Percentiles rank a stretch among this genome's conserved stretches.
Conservation (phyloP, 2,113 vertebrate species). For the Eptatretus burgeri region DNA sequence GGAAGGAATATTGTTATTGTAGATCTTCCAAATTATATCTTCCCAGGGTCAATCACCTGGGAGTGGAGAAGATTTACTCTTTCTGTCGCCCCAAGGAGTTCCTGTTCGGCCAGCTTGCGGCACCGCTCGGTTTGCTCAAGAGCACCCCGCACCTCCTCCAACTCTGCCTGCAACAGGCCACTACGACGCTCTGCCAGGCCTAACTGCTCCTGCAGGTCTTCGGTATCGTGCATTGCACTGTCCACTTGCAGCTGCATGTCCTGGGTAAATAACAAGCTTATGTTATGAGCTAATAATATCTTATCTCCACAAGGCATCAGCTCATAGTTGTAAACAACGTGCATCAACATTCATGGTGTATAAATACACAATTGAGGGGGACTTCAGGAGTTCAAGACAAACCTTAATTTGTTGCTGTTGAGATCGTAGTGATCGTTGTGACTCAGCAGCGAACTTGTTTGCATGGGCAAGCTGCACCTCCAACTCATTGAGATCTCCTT, state of each 20-base stretch:
- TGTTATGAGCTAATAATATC: too few species aligned
- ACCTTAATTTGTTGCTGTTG: conserved; percentile 27
- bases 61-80: conserved; percentile 57
- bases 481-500: conserved; percentile 31
- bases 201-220: conserved; percentile 48
- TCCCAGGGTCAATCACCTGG: conserved; percentile 22
- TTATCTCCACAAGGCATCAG: too few species aligned
- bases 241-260: conserved; percentile 51
- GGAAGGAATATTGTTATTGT: too few species aligned
- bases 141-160: conserved; percentile 37
- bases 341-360: too few species aligned
- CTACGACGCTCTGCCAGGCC: conserved; percentile 41
- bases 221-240: conserved; percentile 29
- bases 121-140: conserved; percentile 48
- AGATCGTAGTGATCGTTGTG: conserved; percentile 23
- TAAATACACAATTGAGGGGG: too few species aligned
- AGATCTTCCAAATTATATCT: too few species aligned
- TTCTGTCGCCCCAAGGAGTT: conserved; percentile 43
- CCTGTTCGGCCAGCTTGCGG: conserved; percentile 51
- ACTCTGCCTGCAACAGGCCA: conserved; percentile 32
- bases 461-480: conserved; percentile 30
- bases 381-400: too few species aligned
- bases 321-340: too few species aligned
- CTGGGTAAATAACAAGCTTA: conserved; percentile 14
- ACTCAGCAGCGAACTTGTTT: conserved; percentile 24